These are phyloP conservation scores for Eubasilissa regina DNA, from an alignment of 1,140 invertebrate species.

Conservation along the genomic window DNA sequence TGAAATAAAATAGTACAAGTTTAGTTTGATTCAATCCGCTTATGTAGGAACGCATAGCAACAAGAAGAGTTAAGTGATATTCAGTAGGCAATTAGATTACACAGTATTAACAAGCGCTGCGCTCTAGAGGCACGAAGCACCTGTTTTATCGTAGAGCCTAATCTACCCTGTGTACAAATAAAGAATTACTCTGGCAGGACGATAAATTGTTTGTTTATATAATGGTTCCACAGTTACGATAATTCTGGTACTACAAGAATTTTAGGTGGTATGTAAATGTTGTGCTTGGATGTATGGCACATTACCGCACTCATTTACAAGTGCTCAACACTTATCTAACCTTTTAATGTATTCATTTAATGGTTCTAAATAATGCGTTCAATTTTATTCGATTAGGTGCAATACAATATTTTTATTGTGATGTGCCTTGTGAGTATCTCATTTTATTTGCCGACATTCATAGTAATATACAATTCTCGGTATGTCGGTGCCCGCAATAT, in stretches of 20 bases:
- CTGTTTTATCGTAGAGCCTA: slow-evolving; percentile 6
- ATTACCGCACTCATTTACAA: no score
- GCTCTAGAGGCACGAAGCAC: not conserved
- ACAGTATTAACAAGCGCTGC: slow-evolving; percentile 25
- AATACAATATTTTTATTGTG: no score
- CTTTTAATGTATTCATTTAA: no score
- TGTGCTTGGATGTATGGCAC: no score
- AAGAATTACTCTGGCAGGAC: slow-evolving; percentile 26
- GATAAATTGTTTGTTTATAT: slow-evolving; percentile 36
- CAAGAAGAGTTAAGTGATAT: slow-evolving; percentile 26
- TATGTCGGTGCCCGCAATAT: no score
- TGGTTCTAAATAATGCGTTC: no score
- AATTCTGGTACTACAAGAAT: not conserved
- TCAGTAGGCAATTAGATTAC: slow-evolving; percentile 43
- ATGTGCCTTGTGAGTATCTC: no score
- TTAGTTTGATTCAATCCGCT: not conserved
- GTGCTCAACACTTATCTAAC: no score
- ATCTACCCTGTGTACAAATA: slow-evolving; percentile 10
- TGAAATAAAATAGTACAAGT: not conserved
- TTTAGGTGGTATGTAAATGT: not conserved
- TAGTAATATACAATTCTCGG: no score
- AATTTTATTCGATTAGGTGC: no score
- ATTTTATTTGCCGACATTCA: no score
- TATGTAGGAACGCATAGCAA: not conserved
- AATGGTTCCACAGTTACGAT: slow-evolving; percentile 29